A percentile compares a stretch with the other conserved stretches of the same genome.
Conservation (phyloP, 2,888 invertebrate species). For the Clostera curtula region DNA sequence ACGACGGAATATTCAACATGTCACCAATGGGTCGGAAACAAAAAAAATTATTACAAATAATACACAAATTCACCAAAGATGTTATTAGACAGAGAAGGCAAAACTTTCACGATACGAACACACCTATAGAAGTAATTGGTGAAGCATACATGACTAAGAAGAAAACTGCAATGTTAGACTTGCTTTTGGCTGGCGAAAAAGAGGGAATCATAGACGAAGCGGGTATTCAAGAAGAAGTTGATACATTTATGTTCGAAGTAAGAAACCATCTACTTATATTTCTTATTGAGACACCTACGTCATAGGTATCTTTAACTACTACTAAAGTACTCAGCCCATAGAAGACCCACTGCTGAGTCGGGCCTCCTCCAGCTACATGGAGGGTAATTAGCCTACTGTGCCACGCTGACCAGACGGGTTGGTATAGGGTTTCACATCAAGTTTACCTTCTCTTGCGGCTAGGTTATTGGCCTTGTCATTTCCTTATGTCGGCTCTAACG, state of each 20-base stretch:
- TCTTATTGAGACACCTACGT: too few relatives aligned
- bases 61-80: conserved; percentile 48
- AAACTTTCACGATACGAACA: not conserved
- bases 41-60: conserved; percentile 35
- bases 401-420: too few relatives aligned
- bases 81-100: conserved; percentile 38
- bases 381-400: too few relatives aligned
- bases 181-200: conserved; percentile 60
- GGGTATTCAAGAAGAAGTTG: conserved; percentile 76
- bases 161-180: conserved; percentile 70
- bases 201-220: conserved; percentile 59
- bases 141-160: conserved; percentile 44
- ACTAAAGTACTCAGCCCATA: too few relatives aligned
- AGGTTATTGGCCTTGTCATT: too few relatives aligned
- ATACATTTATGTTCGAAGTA: conserved; percentile 79
- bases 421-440: too few relatives aligned
- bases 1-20: conserved; percentile 64
- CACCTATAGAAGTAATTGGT: conserved; percentile 55
- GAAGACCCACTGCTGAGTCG: too few relatives aligned
- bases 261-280: conserved; percentile 5
- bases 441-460: too few relatives aligned
- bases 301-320: too few relatives aligned
- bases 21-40: conserved; percentile 64
- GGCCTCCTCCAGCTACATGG: too few relatives aligned
- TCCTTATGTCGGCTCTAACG: too few relatives aligned